These are phyloP conservation scores for Gambusia affinis DNA, from an alignment of 2,113 vertebrate genomes.

Conservation along the genomic window DNA sequence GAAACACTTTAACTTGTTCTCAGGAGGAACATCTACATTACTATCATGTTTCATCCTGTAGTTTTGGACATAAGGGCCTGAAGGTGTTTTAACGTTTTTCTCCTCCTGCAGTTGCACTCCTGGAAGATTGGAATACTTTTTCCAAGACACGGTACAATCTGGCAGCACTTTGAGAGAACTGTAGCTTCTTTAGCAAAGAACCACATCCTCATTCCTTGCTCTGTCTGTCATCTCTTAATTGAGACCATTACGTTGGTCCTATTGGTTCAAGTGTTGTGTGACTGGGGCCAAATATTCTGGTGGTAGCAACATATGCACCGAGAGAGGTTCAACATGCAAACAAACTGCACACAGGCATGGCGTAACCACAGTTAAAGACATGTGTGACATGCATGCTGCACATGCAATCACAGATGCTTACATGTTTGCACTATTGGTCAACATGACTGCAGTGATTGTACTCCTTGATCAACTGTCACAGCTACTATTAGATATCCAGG, in stretches of 20 bases:
- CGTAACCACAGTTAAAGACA: neutral
- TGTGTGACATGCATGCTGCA: constrained; percentile 8
- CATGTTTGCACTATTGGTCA: neutral
- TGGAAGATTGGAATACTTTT: neutral
- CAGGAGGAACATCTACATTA: constrained; percentile 53
- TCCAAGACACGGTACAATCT: neutral
- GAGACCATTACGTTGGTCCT: constrained; percentile 51
- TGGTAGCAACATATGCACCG: constrained; percentile 54
- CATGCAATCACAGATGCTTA: constrained; percentile 11
- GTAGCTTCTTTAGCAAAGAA: neutral
- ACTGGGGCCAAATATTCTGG: constrained; percentile 69
- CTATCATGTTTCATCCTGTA: constrained; percentile 74
- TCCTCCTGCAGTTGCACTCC: neutral
- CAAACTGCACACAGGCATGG: constrained; percentile 29
- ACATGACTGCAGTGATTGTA: constrained; percentile 46
- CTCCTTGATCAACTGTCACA: constrained; percentile 65
- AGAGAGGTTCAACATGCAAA: constrained; percentile 47
- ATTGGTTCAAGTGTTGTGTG: constrained; percentile 64
- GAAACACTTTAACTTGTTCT: constrained; percentile 45
- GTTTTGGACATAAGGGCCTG: constrained; percentile 58
- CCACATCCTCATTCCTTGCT: constrained; percentile 17
- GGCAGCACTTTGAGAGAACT: neutral
- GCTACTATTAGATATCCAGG: constrained; percentile 47
- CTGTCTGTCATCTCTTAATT: constrained; percentile 57
- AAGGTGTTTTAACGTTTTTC: constrained; percentile 48